These are phyloP conservation scores for Laticauda colubrina DNA, from an alignment of 2,113 vertebrate species.

Conservation along the genomic window DNA sequence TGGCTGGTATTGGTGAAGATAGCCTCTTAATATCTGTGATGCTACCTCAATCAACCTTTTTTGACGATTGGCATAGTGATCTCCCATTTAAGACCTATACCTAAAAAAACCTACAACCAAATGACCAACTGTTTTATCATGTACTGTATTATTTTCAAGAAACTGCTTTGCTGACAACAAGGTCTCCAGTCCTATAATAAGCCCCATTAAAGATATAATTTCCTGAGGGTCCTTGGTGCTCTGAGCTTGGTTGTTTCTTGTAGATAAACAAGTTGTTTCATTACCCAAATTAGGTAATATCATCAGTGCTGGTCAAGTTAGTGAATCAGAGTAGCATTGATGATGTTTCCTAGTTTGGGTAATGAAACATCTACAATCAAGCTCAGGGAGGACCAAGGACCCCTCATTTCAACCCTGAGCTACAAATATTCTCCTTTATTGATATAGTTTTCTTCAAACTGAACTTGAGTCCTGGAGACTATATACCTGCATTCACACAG, in stretches of 20 bases:
- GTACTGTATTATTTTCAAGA: neutral
- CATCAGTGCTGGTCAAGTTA: neutral
- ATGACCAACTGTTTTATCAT: neutral
- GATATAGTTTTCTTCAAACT: neutral
- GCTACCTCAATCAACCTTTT: neutral
- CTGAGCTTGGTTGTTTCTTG: neutral
- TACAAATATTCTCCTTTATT: neutral
- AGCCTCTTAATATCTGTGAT: neutral
- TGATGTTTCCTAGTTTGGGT: neutral
- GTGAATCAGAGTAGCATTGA: neutral
- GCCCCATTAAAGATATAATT: neutral
- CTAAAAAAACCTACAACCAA: neutral
- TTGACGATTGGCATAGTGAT: neutral
- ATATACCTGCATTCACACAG: neutral
- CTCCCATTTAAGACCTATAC: neutral
- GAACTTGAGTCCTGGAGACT: neutral
- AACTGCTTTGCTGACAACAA: neutral
- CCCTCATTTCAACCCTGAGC: neutral
- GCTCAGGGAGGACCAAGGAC: neutral
- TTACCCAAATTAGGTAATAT: neutral
- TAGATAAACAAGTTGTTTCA: neutral
- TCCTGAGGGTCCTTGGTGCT: neutral
- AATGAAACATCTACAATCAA: neutral
- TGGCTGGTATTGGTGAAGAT: neutral
- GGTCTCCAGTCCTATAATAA: too few relatives aligned